phyloP scores from a whole-genome alignment of 2,113 vertebrate species.

The Copsychus sechellarum region DNA sequence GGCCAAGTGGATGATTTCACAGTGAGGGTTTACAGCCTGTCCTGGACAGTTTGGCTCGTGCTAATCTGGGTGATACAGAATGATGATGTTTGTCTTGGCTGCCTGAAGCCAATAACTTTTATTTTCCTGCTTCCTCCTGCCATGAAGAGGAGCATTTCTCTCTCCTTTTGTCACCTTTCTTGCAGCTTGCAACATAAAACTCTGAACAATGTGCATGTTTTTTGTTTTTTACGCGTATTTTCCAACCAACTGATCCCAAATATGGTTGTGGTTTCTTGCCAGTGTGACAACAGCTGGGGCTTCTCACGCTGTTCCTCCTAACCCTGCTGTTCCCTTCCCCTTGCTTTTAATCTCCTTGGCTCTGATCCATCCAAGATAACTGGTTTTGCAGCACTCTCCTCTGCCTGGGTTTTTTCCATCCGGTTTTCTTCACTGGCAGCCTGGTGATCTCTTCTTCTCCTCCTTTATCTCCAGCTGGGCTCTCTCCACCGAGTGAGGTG shows the following conservation, averaged over 20 bases:
- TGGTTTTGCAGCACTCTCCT: neutral
- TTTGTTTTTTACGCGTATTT: neutral
- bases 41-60: accelerated
- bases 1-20: neutral
- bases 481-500: neutral
- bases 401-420: neutral
- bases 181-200: neutral
- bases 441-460: neutral
- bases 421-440: neutral
- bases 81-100: neutral
- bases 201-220: neutral
- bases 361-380: conserved; percentile 20
- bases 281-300: neutral
- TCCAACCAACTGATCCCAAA: neutral
- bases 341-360: conserved; percentile 28
- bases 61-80: neutral
- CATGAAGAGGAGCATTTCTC: neutral
- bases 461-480: neutral
- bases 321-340: neutral
- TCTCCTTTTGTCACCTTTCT: neutral
- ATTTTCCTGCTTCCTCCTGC: neutral
- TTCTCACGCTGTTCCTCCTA: neutral
- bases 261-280: neutral
- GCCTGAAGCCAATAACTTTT: neutral
- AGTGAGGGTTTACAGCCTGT: neutral